Base-by-base conservation (phyloP, 2,888 invertebrate genomes). In the Thumatha senex region DNA sequence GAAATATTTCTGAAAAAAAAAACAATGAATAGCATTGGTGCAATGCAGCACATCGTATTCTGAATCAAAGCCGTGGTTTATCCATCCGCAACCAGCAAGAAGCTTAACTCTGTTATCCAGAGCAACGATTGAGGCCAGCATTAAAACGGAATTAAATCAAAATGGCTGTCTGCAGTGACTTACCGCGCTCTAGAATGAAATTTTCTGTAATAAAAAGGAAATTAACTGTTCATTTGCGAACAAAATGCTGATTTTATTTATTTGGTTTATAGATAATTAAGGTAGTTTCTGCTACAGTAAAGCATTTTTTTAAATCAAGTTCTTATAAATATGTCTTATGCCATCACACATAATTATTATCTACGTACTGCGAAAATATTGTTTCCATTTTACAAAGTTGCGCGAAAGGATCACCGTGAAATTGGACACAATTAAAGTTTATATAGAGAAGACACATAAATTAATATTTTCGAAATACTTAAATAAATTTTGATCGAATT, bases 71-170 rank as follows among this genome's bases (percentile, higher is more conserved):
- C 66, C 61, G 45, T 39, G 40, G 60, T 51, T 67, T 59, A 71
- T 69, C 69, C 70, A 51, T 58, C 61, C 45, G 35, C 48, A 65
- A 53, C 61, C 58, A 31, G 48, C 52, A 65, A 71, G 67, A 61
- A 67, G 69, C 69, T 71, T 70, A 71, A 70, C 69, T 65, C 59
- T 60, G 69, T 69, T 65, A 67, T 49, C 49, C 46, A 39, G 55
- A 58, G 55, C 66, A 58, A 51, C 50, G 63, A 59, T 61, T 65
- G 58, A 58, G 57, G 55, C 47, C 47, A 43, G 68, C 67, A 67
- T 67, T 69, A 70, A 64, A 59, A 58, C 43, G 55, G 60, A 66
- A 71, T 71, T 72, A 70, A 71, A 70, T 70, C 67, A 63, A 63
- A 61, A 48, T 56, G 55, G 51, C 61, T 51, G 56, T 33, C 56